Evolutionary conservation across 2,888 invertebrate species (phyloP), one percentile per base, ranked within the genome.

Genomic region (Nymphalis polychloros): DNA sequence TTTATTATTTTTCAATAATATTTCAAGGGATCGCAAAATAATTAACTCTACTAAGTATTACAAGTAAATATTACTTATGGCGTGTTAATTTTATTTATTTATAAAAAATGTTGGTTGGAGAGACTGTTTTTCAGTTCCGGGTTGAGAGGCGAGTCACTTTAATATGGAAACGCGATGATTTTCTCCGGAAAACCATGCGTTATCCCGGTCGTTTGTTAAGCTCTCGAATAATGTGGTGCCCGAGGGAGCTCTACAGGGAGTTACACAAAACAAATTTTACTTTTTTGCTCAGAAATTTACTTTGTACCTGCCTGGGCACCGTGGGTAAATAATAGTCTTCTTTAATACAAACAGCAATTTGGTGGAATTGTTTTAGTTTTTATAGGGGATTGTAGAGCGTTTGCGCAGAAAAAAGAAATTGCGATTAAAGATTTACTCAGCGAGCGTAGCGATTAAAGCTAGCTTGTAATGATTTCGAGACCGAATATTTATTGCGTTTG

Each of bases 151-250:
- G 68, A 72, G 71, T 75, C 70, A 70, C 72, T 75, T 73, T 76
- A 75, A 75, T 74, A 78, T 77, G 75, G 75, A 76, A 77, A 78
- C 77, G 74, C 77, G 79, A 80, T 81, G 82, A 81, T 82, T 83
- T 81, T 81, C 79, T 81, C 79, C 69, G 76, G 79, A 76, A 78
- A 78, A 78, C 78, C 84, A 83, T 84, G 81, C 81, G 83, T 84
- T 85, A 85, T 81, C 79, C 80, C 77, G 79, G 78, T 75, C 82
- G 84, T 84, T 83, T 84, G 85, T 84, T 84, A 83, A 83, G 81
- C 82, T 81, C 77, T 78, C 81, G 84, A 86, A 86, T 86, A 84
- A 86, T 86, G 85, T 84, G 82, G 83, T 80, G 78, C 86, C 84
- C 84, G 73, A 50, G 86, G 84, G 85, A 86, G 80, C 79, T 77